These are phyloP conservation scores for Graphium colonna DNA, from an alignment of 2,888 invertebrate genomes.

Conservation along the genomic window DNA sequence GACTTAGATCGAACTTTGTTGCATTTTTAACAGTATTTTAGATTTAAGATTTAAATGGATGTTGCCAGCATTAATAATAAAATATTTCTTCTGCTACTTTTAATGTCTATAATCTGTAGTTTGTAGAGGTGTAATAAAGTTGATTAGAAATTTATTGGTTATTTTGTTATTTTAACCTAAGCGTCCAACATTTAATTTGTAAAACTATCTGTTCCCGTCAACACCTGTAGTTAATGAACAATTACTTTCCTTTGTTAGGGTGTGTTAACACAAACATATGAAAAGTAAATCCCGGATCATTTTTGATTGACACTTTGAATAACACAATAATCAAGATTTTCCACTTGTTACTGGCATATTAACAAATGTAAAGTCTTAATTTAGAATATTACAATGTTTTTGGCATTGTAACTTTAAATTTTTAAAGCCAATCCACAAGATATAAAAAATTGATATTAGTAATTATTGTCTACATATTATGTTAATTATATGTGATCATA, in stretches of 20 bases:
- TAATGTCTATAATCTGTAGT: conserved; percentile 24
- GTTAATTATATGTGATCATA: too few species aligned
- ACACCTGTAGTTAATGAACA: conserved; percentile 41
- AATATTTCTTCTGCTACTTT: conserved; percentile 22
- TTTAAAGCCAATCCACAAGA: conserved; percentile 14
- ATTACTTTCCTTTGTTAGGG: conserved; percentile 52
- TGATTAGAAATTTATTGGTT: conserved; percentile 33
- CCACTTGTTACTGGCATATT: conserved; percentile 19
- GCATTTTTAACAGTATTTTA: conserved; percentile 54
- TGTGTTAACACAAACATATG: conserved; percentile 58
- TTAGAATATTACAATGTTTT: neutral
- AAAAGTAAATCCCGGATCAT: conserved; percentile 44
- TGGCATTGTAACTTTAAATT: neutral
- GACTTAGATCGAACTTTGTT: conserved; percentile 31
- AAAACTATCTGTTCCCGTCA: conserved; percentile 33
- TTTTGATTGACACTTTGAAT: conserved; percentile 78
- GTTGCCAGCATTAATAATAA: conserved; percentile 47
- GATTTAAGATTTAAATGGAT: conserved; percentile 39
- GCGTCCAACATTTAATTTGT: conserved; percentile 38
- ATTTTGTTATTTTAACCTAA: conserved; percentile 58
- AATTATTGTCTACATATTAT: too few species aligned
- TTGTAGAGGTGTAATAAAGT: conserved; percentile 14
- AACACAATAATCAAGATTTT: conserved; percentile 26
- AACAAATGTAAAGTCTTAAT: neutral
- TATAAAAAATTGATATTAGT: neutral